Conservation (phyloP, 2,113 vertebrate genomes). For the Tinamus guttatus region DNA sequence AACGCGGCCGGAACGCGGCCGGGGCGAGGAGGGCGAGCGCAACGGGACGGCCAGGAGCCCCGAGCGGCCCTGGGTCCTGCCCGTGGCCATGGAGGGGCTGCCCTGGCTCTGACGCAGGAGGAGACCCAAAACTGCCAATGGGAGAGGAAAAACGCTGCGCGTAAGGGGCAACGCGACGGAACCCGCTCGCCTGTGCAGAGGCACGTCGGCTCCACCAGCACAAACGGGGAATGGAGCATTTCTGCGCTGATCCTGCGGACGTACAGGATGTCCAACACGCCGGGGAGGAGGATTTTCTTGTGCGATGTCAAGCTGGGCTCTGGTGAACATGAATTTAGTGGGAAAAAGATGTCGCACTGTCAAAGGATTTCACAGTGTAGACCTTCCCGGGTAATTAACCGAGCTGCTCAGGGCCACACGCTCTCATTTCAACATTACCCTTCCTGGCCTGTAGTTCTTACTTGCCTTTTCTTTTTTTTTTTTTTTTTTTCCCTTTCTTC, state of each 20-base stretch:
- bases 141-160: not conserved
- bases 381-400: slow-evolving; percentile 30
- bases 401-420: not conserved
- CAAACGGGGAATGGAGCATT: slow-evolving; percentile 23
- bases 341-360: slow-evolving; percentile 43
- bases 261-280: not conserved
- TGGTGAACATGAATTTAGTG: slow-evolving; percentile 43
- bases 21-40: not conserved
- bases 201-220: not conserved
- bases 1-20: accelerated
- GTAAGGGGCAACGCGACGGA: not conserved
- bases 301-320: slow-evolving; percentile 17
- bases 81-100: accelerated
- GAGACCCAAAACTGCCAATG: not conserved
- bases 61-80: not conserved
- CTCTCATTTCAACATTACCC: not conserved
- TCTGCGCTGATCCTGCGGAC: not conserved
- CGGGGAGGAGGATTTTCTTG: slow-evolving; percentile 22
- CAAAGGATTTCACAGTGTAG: slow-evolving; percentile 50
- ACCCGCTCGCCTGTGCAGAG: not conserved
- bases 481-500: not conserved
- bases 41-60: not conserved
- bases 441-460: not conserved
- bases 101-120: not conserved
- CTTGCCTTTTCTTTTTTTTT: not conserved